A percentile compares a stretch with the other conserved stretches of the same genome.
phyloP scores from a whole-genome alignment of 2,797 vertebrate genomes.

The Amazona finschi region DNA sequence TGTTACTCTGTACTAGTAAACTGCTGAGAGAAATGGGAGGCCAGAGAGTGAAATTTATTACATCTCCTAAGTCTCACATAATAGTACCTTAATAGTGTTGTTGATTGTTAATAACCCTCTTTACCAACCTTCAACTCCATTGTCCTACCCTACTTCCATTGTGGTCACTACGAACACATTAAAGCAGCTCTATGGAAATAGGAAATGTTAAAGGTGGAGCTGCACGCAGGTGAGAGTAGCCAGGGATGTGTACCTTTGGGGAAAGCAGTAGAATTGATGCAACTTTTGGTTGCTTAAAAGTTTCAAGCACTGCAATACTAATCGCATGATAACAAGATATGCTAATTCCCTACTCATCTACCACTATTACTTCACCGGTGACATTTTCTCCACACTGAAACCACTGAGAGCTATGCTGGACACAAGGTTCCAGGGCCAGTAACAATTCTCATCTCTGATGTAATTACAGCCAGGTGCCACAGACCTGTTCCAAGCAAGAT shows the following conservation, averaged over 20 bases:
- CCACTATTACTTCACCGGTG: background rate
- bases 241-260: background rate
- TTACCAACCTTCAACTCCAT: background rate
- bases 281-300: background rate
- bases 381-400: background rate
- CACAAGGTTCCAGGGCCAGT: background rate
- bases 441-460: background rate
- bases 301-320: background rate
- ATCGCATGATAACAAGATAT: background rate
- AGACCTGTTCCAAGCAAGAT: background rate
- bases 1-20: background rate
- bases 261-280: background rate
- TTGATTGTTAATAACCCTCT: background rate
- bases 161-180: rapidly evolving
- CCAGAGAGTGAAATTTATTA: rapidly evolving
- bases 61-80: background rate
- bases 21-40: background rate
- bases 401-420: background rate
- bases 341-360: background rate
- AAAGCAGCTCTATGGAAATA: background rate
- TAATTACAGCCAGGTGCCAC: background rate
- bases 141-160: background rate
- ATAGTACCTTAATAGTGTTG: background rate
- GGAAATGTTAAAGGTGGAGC: background rate
- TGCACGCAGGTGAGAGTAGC: background rate